Base-by-base conservation (phyloP, 2,113 vertebrate genomes). In the Petrocephalus microphthalmus region DNA sequence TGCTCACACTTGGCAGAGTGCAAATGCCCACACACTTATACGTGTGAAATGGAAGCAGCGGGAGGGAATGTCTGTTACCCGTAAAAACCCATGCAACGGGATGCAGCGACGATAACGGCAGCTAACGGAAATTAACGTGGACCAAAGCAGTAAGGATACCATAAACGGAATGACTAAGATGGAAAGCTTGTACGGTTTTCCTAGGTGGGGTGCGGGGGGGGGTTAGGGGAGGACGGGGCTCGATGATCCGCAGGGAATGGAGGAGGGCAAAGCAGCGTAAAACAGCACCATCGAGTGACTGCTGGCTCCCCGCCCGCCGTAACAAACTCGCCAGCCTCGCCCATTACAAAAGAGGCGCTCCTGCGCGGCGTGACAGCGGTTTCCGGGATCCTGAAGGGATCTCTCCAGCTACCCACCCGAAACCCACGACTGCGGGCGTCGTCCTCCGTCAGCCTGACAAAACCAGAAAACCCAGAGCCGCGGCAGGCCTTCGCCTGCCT, bases 21-120 rank as follows among this genome's bases (percentile, higher is more conserved):
- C 64, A 81, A 78, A n/a, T 29, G 52, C 37, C 51, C n/a, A 82
- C 52, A 78, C 88, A 42, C 88, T 71, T 67, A 85, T 52, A 56
- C 52, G 71, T 71, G 82, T 85, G 22, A 29, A 64, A 89, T 74
- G 57, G 33, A 64, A 22, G 29, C 60, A 37, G 42, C n/a, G 33
- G 42, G 64, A 33, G 7, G 89, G 15, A 57, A 85, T 87, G 88
- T 78, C 42, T 71, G 10, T 64, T 89, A 45, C 37, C 86, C 74
- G 33, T 60, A 83, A 86, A 81, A n/a, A n/a, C n/a, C 86, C 90
- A 86, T 90, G 88, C 90, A 89, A 87, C 81, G 83, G 60, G 64
- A 85, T 90, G 78, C 86, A 89, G 88, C 86, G 88, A 33, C 33
- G 29, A 88, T 22, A 60, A 87, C 60, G 83, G 54, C 87, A 49